Evolutionary conservation across 2,797 vertebrate species (phyloP).

Genomic region (Oreochromis mossambicus): DNA sequence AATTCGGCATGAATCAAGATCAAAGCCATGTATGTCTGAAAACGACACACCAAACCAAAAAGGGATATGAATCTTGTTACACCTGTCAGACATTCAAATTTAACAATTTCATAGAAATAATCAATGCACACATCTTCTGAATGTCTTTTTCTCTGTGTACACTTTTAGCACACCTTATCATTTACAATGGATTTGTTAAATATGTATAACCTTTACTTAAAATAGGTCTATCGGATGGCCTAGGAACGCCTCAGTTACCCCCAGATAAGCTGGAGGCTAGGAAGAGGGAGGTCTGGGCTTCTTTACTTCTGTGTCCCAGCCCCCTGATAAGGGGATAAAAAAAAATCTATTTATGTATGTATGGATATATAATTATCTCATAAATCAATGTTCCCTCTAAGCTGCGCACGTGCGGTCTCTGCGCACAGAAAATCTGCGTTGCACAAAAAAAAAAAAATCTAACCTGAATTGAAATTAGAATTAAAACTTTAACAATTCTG

Average conservation of each 20-base stretch:
- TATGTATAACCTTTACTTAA: neutral
- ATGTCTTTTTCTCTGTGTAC: neutral
- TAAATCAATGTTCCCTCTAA: neutral
- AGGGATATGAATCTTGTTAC: neutral
- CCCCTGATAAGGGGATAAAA: neutral
- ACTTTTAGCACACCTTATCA: neutral
- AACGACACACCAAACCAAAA: neutral
- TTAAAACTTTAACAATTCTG: too few species aligned
- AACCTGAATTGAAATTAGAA: too few species aligned
- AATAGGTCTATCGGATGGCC: neutral
- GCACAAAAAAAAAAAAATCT: too few species aligned
- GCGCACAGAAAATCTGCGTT: too few species aligned
- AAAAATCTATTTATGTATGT: neutral
- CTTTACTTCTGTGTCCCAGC: neutral
- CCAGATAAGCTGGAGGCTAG: too few species aligned
- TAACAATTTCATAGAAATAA: neutral
- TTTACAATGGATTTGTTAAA: neutral
- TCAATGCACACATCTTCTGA: fast-evolving
- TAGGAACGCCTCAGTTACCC: neutral
- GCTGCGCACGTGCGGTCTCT: too few species aligned
- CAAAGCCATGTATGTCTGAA: neutral
- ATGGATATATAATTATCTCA: neutral
- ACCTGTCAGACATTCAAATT: neutral
- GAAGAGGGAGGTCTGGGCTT: neutral
- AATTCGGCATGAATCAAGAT: neutral